Evolutionary conservation across 1,140 invertebrate genomes (phyloP), one percentile per base, ranked within the genome.

Genomic region (Drosophila pachea): DNA sequence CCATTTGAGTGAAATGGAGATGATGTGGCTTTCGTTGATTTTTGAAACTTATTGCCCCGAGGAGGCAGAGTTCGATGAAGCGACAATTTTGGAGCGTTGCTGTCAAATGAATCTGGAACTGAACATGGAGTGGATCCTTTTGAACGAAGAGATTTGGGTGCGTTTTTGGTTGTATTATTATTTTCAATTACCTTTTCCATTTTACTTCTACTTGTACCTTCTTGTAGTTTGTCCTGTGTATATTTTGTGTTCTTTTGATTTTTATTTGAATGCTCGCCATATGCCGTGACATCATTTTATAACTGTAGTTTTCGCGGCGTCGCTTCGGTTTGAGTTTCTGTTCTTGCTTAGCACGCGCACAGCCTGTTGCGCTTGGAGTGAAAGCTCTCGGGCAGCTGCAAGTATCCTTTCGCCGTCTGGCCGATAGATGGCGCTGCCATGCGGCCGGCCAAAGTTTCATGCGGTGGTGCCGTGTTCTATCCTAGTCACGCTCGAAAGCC

Each of bases 61-160:
- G 22, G 22, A 22, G 3, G 3, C 22, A 22, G 22, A 2, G 22
- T 3, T 22, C 3, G 22, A 22, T 3, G 3, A 22, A 22, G 22
- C 22, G 22, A 22, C 61, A 29, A 66, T 47, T 38, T 78, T 78
- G 14, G 78, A 68, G 66, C 71, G 74, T 8, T 68, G 67, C 16
- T 62, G 64, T 7, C 31, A 63, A 33, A 53, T 83, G 9, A 78
- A 78, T 29, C n/a, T 38, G 4, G 73, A 78, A 12, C 36, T 83
- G 2, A 84, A 79, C 55, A 42, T 47, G 7, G 79, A 83, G 43
- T 83, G 79, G 79, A 29, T 9, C 4, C 0, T 43, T n/a, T 8
- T 83, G 0, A 50, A 73, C 22, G 40, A 62, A n/a, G 73, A 84
- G 11, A 79, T 83, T 66, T 79, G 76, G 79, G 79, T 83, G 8